Conservation (phyloP, 53 echinoderm and acorn worm species). For the Mesocentrotus franciscanus region DNA sequence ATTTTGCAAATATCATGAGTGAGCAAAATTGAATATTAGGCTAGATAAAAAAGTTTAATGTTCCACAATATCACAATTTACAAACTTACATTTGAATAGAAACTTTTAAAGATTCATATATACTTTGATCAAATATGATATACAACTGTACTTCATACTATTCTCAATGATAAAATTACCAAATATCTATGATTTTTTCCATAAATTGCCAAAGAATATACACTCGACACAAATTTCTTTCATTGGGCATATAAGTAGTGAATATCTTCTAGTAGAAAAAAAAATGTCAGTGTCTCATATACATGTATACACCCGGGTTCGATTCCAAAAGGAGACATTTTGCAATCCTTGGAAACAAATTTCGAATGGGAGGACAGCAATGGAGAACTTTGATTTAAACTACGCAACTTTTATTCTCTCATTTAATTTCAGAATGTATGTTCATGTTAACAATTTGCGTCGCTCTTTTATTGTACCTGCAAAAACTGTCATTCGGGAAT, state of each 20-base stretch:
- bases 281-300: too few species aligned
- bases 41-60: too few species aligned
- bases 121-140: background rate
- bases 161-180: background rate
- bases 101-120: too few species aligned
- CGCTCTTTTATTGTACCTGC: too few species aligned
- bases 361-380: background rate
- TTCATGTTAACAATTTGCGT: too few species aligned
- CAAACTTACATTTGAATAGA: background rate
- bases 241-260: background rate
- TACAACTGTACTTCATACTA: background rate
- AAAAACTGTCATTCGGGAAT: too few species aligned
- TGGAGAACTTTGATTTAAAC: background rate
- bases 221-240: background rate
- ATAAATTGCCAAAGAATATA: background rate
- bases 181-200: background rate
- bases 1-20: too few species aligned
- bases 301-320: background rate
- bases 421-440: too few species aligned
- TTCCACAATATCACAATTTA: too few species aligned
- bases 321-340: background rate
- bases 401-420: too few species aligned
- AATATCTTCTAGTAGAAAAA: too few species aligned
- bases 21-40: too few species aligned
- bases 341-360: background rate